Evolutionary conservation across 2,113 vertebrate genomes (phyloP).

Genomic region (Pipra filicauda): DNA sequence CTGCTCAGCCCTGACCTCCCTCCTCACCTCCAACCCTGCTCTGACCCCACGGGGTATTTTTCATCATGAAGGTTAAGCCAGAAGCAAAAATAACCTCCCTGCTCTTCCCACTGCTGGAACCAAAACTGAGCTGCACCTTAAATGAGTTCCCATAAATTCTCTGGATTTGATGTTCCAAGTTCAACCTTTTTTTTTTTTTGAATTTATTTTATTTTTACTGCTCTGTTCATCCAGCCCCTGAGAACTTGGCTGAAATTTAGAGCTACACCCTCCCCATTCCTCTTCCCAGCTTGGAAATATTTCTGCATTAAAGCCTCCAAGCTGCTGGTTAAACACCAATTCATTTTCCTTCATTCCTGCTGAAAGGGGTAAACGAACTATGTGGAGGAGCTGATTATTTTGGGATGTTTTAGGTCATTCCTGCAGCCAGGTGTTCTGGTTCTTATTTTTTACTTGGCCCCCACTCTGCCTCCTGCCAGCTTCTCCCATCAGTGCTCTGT

Average conservation of each 20-base stretch:
- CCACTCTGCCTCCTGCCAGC: background rate
- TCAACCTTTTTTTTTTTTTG: background rate
- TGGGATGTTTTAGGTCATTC: background rate
- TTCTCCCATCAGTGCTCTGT: background rate
- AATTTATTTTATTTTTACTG: background rate
- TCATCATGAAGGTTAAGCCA: background rate
- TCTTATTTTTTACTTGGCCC: conserved; percentile 22
- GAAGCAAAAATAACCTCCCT: background rate
- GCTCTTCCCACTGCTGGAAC: background rate
- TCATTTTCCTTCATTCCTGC: background rate
- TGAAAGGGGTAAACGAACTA: background rate
- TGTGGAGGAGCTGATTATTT: background rate
- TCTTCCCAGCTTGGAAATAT: background rate
- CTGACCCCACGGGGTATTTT: fast-evolving
- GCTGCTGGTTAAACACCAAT: background rate
- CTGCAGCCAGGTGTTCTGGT: conserved; percentile 35
- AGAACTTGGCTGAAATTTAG: background rate
- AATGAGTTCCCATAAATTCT: background rate
- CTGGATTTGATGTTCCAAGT: background rate
- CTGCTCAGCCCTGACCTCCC: background rate
- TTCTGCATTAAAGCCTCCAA: background rate
- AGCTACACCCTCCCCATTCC: background rate
- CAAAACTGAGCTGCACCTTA: background rate
- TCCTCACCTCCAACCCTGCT: background rate
- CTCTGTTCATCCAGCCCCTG: background rate